Evolutionary conservation across 2,888 invertebrate species (phyloP), one percentile per base, ranked within the genome.

Genomic region (Agrochola lychnidis): DNA sequence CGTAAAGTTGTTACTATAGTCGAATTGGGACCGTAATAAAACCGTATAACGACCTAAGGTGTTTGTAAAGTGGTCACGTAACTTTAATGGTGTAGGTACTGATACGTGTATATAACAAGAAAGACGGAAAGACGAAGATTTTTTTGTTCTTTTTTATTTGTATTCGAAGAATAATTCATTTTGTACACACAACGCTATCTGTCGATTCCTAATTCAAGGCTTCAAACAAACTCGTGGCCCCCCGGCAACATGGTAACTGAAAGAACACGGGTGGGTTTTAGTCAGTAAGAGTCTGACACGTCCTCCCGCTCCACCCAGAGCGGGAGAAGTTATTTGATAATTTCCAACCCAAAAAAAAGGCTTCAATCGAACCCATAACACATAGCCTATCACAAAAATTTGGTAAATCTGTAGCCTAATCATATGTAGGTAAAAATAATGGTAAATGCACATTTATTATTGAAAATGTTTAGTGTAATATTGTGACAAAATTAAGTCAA

Each of bases 1-100:
- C 82, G 78, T 85, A 82, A 87, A 85, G 68, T 86, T 78, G 84
- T 86, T 78, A 85, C 82, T 76, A 70, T 70, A 85, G 79, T 72
- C 77, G 71, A 70, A 74, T 71, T 86, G 75, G 87, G 77, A 63
- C 57, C 59, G 67, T 64, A 77, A 81, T 81, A 84, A 84, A 81
- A 84, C 62, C 73, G 68, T 77, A 71, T 61, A 75, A 80, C 63
- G 70, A 72, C 51, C 70, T 48, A 79, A 86, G 73, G 84, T 83
- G 75, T 77, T 84, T 83, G 76, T 79, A 72, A 77, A 86, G 76
- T 80, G 81, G 76, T 86, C 75, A 84, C 84, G 84, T 79, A 75
- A 79, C 70, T 71, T 61, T 83, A 76, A 73, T 76, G 70, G 36
- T 69, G 40, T 72, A 4, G 3, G 36, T 36, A 30, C 30, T 30